Conservation (phyloP, 2,888 invertebrate species). For the Gonocerus acuteangulatus region DNA sequence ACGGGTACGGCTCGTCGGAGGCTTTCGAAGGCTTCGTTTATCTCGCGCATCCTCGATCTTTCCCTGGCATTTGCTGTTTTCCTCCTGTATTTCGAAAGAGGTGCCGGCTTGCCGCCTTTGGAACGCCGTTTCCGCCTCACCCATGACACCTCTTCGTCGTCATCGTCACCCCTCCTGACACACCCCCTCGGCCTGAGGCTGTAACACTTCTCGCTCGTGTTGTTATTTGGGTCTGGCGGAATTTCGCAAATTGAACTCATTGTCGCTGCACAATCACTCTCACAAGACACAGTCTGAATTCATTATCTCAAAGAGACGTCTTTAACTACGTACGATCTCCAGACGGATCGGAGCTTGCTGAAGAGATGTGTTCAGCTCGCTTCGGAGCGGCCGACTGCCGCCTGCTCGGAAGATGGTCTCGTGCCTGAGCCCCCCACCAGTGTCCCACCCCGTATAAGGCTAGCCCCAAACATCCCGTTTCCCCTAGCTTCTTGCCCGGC, state of each 20-base stretch:
- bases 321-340: conserved; percentile 3
- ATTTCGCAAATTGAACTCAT: conserved; percentile 35
- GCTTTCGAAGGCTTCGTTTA: conserved; percentile 80
- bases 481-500: conserved; percentile 8
- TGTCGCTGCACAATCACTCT: conserved; percentile 11
- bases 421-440: conserved; percentile 4
- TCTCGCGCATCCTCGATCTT: conserved; percentile 78
- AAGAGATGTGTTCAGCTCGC: background rate
- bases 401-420: background rate
- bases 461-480: conserved; percentile 33
- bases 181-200: conserved; percentile 59
- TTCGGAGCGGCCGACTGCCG: background rate
- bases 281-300: conserved; percentile 26
- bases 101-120: conserved; percentile 54
- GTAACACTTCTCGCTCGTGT: conserved; percentile 52
- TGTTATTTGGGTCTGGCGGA: conserved; percentile 43
- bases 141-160: conserved; percentile 36
- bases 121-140: conserved; percentile 43
- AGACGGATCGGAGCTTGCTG: background rate
- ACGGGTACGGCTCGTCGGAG: conserved; percentile 69
- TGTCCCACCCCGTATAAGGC: conserved; percentile 20
- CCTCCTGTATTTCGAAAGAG: conserved; percentile 78
- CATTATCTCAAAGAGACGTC: conserved; percentile 13
- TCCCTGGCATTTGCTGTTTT: conserved; percentile 87
- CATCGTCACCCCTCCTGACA: conserved; percentile 48